Evolutionary conservation across 2,797 vertebrate species (phyloP), one percentile per base, ranked within the genome.

Genomic region (Spheniscus humboldti): DNA sequence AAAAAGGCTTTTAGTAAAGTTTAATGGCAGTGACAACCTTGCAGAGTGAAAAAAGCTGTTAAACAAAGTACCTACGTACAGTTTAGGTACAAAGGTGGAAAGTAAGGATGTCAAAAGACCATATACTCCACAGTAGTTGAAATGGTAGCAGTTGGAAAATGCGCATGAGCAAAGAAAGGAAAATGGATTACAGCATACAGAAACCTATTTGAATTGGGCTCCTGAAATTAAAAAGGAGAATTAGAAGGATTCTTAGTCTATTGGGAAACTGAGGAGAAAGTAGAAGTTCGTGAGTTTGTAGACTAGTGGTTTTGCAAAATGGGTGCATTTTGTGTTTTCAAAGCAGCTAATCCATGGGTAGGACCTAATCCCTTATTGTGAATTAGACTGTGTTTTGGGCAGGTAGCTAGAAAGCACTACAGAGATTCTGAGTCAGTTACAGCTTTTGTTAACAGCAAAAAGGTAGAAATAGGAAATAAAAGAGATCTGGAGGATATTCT

Each of bases 381-480:
- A 87, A 53, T 74, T 81, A 16, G 25, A 13, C 66, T 78, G 66
- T 23, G 33, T 81, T 83, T 95, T 95, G 76, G 59, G 67, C 59
- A 92, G 78, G 71, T 89, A 91, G 43, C 56, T 94, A 73, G 71
- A 89, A 83, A 92, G 59, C 31, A 25, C 31, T 82, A 10, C 43
- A 77, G 57, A 90, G 59, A 66, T 84, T 80, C 39, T 85, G 67
- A 84, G 69, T 63, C 47, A 60, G 13, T 74, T 69, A 17, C 33
- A 47, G 73, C 47, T 90, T 91, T 88, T 92, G 76, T 89, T 92
- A 95, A 84, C 47, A 92, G 69, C 23, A 88, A 81, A 90, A 88
- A 59, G 24, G 59, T 88, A 88, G 57, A 90, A 73, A 53, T 69
- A 83, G 43, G 66, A 93, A 94, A 88, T 80, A 91, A 68, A 91